Evolutionary conservation across 2,113 vertebrate species (phyloP).

Genomic region (Chloropsis cyanopogon): DNA sequence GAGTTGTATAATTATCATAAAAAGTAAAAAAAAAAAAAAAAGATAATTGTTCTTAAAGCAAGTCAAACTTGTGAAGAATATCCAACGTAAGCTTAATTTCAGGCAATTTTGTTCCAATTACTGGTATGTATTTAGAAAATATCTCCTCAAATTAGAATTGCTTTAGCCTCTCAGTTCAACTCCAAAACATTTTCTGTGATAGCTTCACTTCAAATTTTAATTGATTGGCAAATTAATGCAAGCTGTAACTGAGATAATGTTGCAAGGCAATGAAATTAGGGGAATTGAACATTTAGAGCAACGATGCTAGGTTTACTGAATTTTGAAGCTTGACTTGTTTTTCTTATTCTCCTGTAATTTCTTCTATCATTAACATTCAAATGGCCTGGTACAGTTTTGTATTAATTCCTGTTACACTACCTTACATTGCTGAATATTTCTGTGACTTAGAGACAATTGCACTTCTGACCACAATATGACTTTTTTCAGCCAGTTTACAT

Average conservation of each 20-base stretch:
- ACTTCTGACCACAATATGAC: neutral
- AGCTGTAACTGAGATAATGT: neutral
- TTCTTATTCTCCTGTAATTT: neutral
- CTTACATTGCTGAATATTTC: neutral
- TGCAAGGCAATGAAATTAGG: neutral
- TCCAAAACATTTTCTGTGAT: neutral
- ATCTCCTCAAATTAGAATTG: neutral
- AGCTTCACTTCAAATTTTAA: constrained; percentile 16
- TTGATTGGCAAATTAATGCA: constrained; percentile 1
- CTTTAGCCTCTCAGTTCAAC: neutral
- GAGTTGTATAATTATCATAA: neutral
- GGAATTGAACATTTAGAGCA: neutral
- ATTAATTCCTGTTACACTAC: neutral
- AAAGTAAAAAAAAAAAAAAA: neutral
- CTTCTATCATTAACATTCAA: neutral
- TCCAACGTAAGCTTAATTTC: neutral
- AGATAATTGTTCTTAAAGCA: neutral
- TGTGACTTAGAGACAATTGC: neutral
- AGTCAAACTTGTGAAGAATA: neutral
- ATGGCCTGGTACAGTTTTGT: neutral
- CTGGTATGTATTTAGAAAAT: neutral
- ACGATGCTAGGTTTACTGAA: neutral
- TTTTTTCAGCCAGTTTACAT: neutral
- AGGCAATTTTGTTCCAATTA: constrained; percentile 5
- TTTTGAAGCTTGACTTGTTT: neutral